These are phyloP conservation scores for Oscheius sp. DNA, from an alignment of 1,140 invertebrate genomes.

Conservation along the genomic window DNA sequence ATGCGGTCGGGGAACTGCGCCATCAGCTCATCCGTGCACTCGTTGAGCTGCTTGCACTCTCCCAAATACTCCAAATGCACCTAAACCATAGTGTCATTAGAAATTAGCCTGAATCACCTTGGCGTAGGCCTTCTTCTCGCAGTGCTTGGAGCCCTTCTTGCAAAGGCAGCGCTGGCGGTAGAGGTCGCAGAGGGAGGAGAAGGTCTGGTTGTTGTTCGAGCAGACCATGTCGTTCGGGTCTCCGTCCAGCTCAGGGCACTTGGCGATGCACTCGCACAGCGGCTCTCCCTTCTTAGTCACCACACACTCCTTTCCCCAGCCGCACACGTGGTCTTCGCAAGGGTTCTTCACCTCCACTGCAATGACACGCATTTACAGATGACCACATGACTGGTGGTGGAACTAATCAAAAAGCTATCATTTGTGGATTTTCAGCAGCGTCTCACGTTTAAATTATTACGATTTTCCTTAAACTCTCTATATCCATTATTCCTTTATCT, in stretches of 20 bases:
- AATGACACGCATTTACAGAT: no score
- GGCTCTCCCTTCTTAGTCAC: conserved; percentile 71
- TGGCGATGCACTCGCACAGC: conserved; percentile 79
- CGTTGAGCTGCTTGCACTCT: conserved; percentile 65
- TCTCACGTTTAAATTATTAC: no score
- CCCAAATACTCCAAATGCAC: conserved; percentile 87
- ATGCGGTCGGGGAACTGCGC: conserved; percentile 72
- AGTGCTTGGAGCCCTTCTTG: conserved; percentile 73
- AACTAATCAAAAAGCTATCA: no score
- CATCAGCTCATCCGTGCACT: conserved; percentile 79
- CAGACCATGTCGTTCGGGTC: conserved; percentile 68
- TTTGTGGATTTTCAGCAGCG: no score
- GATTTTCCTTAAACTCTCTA: no score
- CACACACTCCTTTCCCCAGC: conserved; percentile 81
- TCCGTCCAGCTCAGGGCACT: conserved; percentile 69
- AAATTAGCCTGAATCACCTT: conserved; percentile 61
- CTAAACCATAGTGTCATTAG: conserved; percentile 61
- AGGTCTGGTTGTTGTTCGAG: conserved; percentile 88
- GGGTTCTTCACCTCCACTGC: conserved; percentile 66
- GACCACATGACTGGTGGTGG: no score
- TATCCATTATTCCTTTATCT: no score
- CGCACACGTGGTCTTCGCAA: conserved; percentile 80
- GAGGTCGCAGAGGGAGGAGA: conserved; percentile 84
- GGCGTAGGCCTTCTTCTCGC: conserved; percentile 71
- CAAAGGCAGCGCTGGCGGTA: conserved; percentile 81